These are phyloP conservation scores for Lithosia quadra DNA, from an alignment of 2,888 invertebrate species.

Conservation along the genomic window DNA sequence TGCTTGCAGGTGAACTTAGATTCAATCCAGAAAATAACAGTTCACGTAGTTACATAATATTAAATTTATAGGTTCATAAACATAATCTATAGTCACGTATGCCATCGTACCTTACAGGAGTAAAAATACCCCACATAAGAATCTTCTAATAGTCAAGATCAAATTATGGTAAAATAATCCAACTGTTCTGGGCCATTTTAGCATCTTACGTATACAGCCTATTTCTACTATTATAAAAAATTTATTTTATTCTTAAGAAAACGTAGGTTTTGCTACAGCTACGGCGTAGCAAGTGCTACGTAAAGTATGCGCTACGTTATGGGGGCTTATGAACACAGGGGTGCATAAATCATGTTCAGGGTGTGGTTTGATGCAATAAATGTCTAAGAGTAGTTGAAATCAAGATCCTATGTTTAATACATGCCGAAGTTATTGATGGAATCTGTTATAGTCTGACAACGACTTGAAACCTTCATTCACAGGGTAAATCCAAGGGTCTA, in stretches of 20 bases:
- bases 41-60: no score
- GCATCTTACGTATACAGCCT: neutral
- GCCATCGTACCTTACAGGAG: no score
- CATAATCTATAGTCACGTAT: no score
- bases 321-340: constrained; percentile 9
- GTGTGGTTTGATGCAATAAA: constrained; percentile 1
- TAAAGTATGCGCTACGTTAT: constrained; percentile 6
- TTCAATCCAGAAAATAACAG: no score
- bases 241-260: neutral
- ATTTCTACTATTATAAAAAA: neutral
- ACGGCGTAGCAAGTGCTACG: constrained; percentile 29
- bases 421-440: neutral
- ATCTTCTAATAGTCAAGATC: no score
- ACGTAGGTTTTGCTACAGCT: constrained; percentile 6
- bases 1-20: no score
- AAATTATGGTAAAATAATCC: neutral
- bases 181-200: neutral
- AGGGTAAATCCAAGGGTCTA: neutral
- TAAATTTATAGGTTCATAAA: no score
- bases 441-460: neutral
- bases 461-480: neutral
- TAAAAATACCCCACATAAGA: no score
- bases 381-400: neutral
- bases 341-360: constrained; percentile 20
- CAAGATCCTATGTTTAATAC: neutral